Base-by-base conservation (phyloP, 2,797 vertebrate species). In the Pangasius macronema region DNA sequence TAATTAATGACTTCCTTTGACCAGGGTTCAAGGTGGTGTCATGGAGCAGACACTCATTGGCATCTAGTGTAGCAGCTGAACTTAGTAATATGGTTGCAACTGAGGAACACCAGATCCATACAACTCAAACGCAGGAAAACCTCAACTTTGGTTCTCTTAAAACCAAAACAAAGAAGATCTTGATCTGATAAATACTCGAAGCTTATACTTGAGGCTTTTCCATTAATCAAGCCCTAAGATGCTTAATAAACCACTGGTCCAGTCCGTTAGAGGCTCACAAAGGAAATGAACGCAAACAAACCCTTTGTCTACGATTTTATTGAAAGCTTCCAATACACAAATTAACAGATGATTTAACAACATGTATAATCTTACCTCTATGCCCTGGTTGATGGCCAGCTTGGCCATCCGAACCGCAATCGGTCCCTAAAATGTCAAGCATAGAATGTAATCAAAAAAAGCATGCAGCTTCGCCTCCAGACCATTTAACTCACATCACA, bases 341-440 rank as follows among this genome's bases (percentile, higher is more conserved):
- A 51, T 51, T 2, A 68, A 77, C 14, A n/a, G 13, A 68, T 2
- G 24, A 11, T 59, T 68, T 30, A 77, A 14, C n/a, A 57, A 59
- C 75, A 36, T 11, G 13, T 82, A 51, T 16, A 57, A 53, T 91
- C 96, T 96, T 94, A 99, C 99, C 97, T 99, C 98, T 90, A 98
- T 98, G 55, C 99, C 99, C 94, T 98, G 98, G 93, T 97, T 97
- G 91, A 99, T 99, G 0, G 99, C 97, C 91, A 99, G 93, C 92
- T 99, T 99, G 73, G 99, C 99, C 97, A 99, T 97, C 95, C 99
- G 95, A 93, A 99, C 93, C 90, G 98, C 99, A 92, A 99, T 96
- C 39, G 99, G 99, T 92, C 98, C 99, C 99, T 99, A 94, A 30
- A 92, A 89, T 86, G 82, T 80, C 0, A 30, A 30, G 33, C 24